Evolutionary conservation across 2,113 vertebrate species (phyloP).

Genomic region (Nothoprocta pentlandii): DNA sequence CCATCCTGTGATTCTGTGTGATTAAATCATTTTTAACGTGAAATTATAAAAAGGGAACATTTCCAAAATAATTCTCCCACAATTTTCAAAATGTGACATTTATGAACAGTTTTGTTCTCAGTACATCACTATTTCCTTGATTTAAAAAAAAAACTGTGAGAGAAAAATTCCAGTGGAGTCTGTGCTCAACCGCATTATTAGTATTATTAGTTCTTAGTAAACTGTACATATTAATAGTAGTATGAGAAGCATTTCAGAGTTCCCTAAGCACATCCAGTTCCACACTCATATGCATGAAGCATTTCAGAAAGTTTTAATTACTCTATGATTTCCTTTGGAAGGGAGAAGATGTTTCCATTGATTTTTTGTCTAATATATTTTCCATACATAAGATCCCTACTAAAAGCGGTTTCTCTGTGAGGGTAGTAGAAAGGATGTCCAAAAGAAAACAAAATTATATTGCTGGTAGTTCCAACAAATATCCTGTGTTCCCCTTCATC

Average conservation of each 20-base stretch:
- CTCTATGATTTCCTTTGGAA: background rate
- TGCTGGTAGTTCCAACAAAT: slow-evolving; percentile 11
- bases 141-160: background rate
- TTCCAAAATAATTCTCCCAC: background rate
- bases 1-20: too few relatives aligned
- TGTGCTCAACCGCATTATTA: background rate
- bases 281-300: background rate
- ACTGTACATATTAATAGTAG: background rate
- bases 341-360: background rate
- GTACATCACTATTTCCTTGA: background rate
- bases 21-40: background rate
- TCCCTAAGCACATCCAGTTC: background rate
- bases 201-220: background rate
- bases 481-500: background rate
- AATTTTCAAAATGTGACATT: background rate
- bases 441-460: background rate
- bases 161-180: background rate
- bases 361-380: background rate
- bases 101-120: background rate
- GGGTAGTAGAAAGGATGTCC: background rate
- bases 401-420: background rate
- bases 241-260: background rate
- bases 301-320: background rate
- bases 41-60: background rate
- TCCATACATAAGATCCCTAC: background rate